Percentiles rank a stretch among this genome's conserved stretches.
These are phyloP conservation scores for Oryzias javanicus DNA, from an alignment of 2,113 vertebrate genomes.

Conservation along the genomic window DNA sequence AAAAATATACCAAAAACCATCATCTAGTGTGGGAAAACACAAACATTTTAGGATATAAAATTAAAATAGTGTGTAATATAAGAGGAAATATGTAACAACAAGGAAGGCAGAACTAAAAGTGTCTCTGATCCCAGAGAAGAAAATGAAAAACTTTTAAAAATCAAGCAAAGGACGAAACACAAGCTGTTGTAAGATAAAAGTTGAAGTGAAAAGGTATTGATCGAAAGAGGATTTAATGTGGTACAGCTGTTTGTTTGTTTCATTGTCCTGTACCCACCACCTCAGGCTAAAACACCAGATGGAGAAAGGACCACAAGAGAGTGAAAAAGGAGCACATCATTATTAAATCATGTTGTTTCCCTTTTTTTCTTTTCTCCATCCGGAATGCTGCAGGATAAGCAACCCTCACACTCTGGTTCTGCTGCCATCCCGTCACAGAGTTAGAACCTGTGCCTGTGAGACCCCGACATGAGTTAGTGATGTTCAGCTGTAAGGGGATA, in stretches of 20 bases:
- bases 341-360: slow-evolving; percentile 46
- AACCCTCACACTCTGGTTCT: slow-evolving; percentile 15
- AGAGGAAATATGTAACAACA: slow-evolving; percentile 8
- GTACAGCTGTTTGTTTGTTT: slow-evolving; percentile 28
- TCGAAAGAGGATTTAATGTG: slow-evolving; percentile 20
- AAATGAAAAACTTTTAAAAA: slow-evolving; percentile 31
- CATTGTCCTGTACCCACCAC: slow-evolving; percentile 21
- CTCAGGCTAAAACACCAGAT: slow-evolving; percentile 36
- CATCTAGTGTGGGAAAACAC: background rate
- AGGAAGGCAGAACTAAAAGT: slow-evolving; percentile 1
- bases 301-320: slow-evolving; percentile 24
- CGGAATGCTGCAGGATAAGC: slow-evolving; percentile 35
- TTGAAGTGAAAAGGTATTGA: slow-evolving; percentile 25
- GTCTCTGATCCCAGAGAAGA: slow-evolving; percentile 27
- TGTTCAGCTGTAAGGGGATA: slow-evolving; percentile 18
- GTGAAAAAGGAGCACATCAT: slow-evolving; percentile 30
- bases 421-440: slow-evolving; percentile 10
- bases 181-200: slow-evolving; percentile 15
- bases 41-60: background rate
- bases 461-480: slow-evolving; percentile 36
- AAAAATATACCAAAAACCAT: background rate
- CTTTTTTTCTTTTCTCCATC: slow-evolving; percentile 20
- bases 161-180: slow-evolving; percentile 29
- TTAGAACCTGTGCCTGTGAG: slow-evolving; percentile 19
- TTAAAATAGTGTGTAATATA: slow-evolving; percentile 11